Conservation (phyloP, 2,113 vertebrate genomes). For the Motacilla alba region DNA sequence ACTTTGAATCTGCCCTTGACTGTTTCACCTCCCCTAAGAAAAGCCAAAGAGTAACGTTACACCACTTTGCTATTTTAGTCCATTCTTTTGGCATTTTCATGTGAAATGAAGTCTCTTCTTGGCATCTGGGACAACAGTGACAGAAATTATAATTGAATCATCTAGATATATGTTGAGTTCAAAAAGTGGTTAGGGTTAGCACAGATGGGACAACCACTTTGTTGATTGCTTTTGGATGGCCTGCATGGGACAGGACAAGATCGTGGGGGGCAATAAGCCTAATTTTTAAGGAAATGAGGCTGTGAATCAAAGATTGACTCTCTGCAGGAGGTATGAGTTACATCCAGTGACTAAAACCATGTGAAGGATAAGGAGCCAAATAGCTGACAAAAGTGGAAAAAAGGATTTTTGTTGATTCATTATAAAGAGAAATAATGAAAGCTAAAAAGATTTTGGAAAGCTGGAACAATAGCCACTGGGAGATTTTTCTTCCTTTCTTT, state of each 20-base stretch:
- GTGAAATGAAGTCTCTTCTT: not conserved
- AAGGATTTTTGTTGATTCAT: conserved; percentile 8
- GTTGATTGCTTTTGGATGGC: not conserved
- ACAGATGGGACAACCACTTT: not conserved
- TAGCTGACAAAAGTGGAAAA: conserved; percentile 7
- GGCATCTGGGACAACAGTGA: not conserved
- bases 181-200: not conserved
- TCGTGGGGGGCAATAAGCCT: not conserved
- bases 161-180: not conserved
- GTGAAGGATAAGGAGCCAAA: conserved; percentile 7
- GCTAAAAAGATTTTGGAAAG: not conserved
- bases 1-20: not conserved
- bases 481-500: not conserved
- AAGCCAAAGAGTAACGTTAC: not conserved
- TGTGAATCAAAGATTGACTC: conserved; percentile 23
- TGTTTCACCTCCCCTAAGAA: not conserved
- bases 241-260: not conserved
- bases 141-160: not conserved
- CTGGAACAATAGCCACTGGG: not conserved
- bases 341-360: conserved; percentile 11
- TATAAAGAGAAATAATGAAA: not conserved
- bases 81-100: not conserved
- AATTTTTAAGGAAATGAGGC: conserved; percentile 35
- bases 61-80: not conserved
- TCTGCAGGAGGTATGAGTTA: conserved; percentile 26